phyloP scores from a whole-genome alignment of 2,888 invertebrate species.

The Eilema depressum region DNA sequence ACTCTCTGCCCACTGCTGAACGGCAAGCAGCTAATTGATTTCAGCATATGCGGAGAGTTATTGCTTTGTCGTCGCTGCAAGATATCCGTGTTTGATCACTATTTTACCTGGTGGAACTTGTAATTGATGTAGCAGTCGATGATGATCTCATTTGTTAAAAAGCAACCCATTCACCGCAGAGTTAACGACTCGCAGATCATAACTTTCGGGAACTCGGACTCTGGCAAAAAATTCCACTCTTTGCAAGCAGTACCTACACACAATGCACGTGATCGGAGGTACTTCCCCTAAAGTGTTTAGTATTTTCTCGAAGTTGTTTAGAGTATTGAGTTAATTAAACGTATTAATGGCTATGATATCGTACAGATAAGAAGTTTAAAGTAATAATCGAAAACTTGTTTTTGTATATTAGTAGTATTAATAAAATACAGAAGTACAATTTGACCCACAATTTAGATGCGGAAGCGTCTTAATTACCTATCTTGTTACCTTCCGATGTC shows the following conservation, averaged over 20 bases:
- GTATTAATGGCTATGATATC: slow-evolving; percentile 24
- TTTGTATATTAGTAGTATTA: slow-evolving; percentile 25
- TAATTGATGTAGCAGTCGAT: too few relatives aligned
- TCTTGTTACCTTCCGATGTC: slow-evolving; percentile 1
- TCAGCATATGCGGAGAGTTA: too few relatives aligned
- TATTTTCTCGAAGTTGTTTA: neutral
- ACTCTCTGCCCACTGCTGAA: too few relatives aligned
- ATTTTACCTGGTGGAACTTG: too few relatives aligned
- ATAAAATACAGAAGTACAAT: neutral
- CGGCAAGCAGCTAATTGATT: too few relatives aligned
- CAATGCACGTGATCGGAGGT: neutral
- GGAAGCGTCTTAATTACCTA: neutral
- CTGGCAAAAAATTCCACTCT: too few relatives aligned
- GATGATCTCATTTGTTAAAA: too few relatives aligned
- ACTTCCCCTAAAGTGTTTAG: neutral
- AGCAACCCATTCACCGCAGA: too few relatives aligned
- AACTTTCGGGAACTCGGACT: neutral
- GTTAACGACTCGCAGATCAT: neutral
- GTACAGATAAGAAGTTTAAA: slow-evolving; percentile 34
- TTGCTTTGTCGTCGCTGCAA: too few relatives aligned
- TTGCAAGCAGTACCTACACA: too few relatives aligned
- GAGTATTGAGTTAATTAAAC: neutral
- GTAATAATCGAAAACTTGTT: slow-evolving; percentile 8
- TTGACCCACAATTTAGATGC: neutral
- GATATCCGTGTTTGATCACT: too few relatives aligned